phyloP scores from a whole-genome alignment of 2,797 vertebrate species.

The Gambusia yucatana region DNA sequence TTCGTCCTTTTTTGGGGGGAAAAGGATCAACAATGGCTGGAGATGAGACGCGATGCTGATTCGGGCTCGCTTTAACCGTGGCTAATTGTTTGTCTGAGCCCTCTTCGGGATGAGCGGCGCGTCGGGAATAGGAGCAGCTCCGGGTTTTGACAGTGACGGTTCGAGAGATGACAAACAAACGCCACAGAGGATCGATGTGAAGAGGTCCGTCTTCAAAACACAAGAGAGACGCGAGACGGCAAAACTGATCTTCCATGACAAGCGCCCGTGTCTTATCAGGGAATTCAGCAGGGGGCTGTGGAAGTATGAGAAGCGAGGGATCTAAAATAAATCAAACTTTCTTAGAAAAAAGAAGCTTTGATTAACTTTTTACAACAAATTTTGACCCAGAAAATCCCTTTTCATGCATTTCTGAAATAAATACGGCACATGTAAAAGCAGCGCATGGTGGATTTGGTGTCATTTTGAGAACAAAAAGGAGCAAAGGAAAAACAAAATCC shows the following conservation, averaged over 20 bases:
- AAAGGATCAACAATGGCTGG: slow-evolving; percentile 8
- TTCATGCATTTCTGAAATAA: slow-evolving; percentile 4
- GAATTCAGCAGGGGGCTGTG: slow-evolving; percentile 58
- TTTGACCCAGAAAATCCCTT: slow-evolving; percentile 14
- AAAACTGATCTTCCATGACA: slow-evolving; percentile 66
- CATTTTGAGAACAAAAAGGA: background rate
- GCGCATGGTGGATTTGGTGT: background rate
- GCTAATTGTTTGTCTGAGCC: slow-evolving; percentile 78
- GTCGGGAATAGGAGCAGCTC: slow-evolving; percentile 58
- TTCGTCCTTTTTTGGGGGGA: slow-evolving; percentile 17
- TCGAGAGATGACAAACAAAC: slow-evolving; percentile 77
- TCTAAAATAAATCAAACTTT: slow-evolving; percentile 24
- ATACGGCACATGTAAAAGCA: background rate
- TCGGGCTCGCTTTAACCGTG: slow-evolving; percentile 49
- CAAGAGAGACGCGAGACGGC: slow-evolving; percentile 59
- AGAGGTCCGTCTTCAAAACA: slow-evolving; percentile 67
- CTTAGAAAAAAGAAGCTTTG: background rate
- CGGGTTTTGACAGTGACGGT: slow-evolving; percentile 73
- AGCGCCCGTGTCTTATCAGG: slow-evolving; percentile 57
- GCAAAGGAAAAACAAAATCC: background rate
- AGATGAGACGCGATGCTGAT: slow-evolving; percentile 38
- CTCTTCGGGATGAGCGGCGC: slow-evolving; percentile 63
- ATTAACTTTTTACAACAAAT: slow-evolving; percentile 34
- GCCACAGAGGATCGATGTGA: slow-evolving; percentile 76
- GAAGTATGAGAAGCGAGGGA: slow-evolving; percentile 37